Evolutionary conservation across 2,888 invertebrate species (phyloP).

Genomic region (Anodontia alba): DNA sequence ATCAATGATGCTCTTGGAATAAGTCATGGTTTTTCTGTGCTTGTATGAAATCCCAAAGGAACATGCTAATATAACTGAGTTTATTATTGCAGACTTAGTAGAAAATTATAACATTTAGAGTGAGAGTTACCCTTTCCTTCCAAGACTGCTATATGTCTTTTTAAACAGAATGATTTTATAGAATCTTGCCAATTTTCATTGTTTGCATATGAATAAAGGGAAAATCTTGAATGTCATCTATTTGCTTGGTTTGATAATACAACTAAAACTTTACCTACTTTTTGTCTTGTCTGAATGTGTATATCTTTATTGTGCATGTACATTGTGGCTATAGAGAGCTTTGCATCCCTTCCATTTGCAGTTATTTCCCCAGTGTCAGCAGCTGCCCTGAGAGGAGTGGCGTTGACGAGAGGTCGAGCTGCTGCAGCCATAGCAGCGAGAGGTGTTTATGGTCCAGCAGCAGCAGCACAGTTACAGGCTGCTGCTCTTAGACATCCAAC

Average conservation of each 20-base stretch:
- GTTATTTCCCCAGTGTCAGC: conserved; percentile 85
- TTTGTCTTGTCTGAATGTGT: background rate
- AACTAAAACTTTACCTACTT: conserved; percentile 7
- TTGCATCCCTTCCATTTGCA: conserved; percentile 46
- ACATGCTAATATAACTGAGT: conserved; percentile 13
- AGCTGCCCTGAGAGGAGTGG: conserved; percentile 93
- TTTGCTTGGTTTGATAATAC: conserved; percentile 18
- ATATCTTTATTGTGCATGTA: background rate
- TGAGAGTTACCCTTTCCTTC: conserved; percentile 19
- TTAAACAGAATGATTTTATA: conserved; percentile 18
- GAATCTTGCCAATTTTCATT: conserved; percentile 13
- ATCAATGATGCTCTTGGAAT: conserved; percentile 8
- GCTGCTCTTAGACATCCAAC: conserved; percentile 88
- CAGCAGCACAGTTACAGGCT: conserved; percentile 87
- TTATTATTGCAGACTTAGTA: background rate
- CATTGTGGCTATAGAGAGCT: conserved; percentile 17
- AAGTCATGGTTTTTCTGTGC: conserved; percentile 14
- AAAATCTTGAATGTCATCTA: background rate
- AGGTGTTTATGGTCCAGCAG: conserved; percentile 87
- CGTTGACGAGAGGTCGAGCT: conserved; percentile 91
- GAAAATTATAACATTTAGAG: background rate
- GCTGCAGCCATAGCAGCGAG: conserved; percentile 90
- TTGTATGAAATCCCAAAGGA: conserved; percentile 5
- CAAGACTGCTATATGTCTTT: conserved; percentile 10
- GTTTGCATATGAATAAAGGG: conserved; percentile 9